Evolutionary conservation across 2,113 vertebrate species (phyloP).

Genomic region (Archocentrus centrarchus): DNA sequence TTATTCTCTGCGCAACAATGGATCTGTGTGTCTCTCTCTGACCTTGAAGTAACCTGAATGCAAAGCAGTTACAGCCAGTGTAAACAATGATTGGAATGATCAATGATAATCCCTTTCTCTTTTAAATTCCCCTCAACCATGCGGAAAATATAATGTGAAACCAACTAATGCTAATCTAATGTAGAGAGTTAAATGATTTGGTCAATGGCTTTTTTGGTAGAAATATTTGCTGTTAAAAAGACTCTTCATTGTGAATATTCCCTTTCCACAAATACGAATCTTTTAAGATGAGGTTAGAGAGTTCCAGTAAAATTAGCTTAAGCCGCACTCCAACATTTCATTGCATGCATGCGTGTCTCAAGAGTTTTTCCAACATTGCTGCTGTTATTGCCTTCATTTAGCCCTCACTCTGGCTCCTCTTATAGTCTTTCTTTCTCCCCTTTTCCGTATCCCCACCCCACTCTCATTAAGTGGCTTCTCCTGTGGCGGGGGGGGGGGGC

Average conservation of each 20-base stretch:
- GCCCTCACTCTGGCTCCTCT: conserved; percentile 24
- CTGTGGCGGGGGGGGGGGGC: background rate
- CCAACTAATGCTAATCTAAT: conserved; percentile 37
- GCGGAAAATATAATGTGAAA: conserved; percentile 30
- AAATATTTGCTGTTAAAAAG: background rate
- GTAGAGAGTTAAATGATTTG: background rate
- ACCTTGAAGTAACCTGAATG: conserved; percentile 64
- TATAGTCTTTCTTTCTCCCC: background rate
- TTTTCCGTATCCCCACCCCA: conserved; percentile 17
- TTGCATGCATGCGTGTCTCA: conserved; percentile 23
- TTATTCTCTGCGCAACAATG: conserved; percentile 50
- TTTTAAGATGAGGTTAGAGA: conserved; percentile 6
- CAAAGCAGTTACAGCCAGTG: conserved; percentile 37
- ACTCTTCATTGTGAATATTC: background rate
- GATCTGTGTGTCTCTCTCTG: conserved; percentile 55
- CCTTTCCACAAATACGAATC: background rate
- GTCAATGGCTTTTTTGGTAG: background rate
- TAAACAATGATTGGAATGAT: conserved; percentile 52
- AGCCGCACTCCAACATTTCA: conserved; percentile 27
- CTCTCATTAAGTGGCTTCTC: conserved; percentile 10
- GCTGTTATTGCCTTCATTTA: conserved; percentile 25
- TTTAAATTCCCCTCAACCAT: conserved; percentile 24
- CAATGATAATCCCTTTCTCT: conserved; percentile 53
- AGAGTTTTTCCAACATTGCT: conserved; percentile 53
- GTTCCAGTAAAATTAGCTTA: conserved; percentile 24